A percentile compares a stretch with the other conserved stretches of the same genome.
These are phyloP conservation scores for Agrilus biguttatus DNA, from an alignment of 2,888 invertebrate genomes.

Conservation along the genomic window DNA sequence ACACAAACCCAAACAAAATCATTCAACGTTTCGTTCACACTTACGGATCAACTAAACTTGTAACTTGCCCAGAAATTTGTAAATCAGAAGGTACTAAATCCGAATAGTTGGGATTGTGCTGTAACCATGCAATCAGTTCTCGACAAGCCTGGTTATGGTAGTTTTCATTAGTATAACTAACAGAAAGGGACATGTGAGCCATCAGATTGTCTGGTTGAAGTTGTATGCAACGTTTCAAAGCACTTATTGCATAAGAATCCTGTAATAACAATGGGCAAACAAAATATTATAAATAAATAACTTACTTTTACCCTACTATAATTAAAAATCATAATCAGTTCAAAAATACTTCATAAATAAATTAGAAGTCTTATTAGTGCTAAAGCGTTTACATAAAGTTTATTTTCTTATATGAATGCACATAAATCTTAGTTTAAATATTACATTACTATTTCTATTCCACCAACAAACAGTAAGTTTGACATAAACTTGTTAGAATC, in stretches of 20 bases:
- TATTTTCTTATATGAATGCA: background rate
- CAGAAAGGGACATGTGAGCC: constrained; percentile 82
- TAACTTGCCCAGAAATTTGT: constrained; percentile 32
- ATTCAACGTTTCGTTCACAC: constrained; percentile 10
- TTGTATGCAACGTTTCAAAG: constrained; percentile 70
- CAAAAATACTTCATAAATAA: background rate
- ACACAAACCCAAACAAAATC: background rate
- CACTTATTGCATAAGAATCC: constrained; percentile 85
- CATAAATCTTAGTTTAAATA: background rate
- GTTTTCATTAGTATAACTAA: constrained; percentile 93
- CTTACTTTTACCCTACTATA: background rate
- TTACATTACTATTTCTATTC: too few species aligned
- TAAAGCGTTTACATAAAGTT: background rate
- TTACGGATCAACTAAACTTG: constrained; percentile 34
- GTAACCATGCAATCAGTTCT: constrained; percentile 64
- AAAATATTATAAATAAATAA: background rate
- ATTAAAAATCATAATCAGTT: too few species aligned
- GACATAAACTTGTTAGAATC: background rate
- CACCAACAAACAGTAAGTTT: too few species aligned
- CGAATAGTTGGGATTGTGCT: constrained; percentile 66
- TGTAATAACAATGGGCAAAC: constrained; percentile 19
- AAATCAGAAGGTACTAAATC: constrained; percentile 49
- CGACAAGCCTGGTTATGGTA: constrained; percentile 80
- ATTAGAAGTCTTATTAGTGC: too few species aligned
- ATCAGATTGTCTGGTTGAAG: constrained; percentile 66